Conservation (phyloP, 1,140 invertebrate species). For the Stegodyphus mimosarum region DNA sequence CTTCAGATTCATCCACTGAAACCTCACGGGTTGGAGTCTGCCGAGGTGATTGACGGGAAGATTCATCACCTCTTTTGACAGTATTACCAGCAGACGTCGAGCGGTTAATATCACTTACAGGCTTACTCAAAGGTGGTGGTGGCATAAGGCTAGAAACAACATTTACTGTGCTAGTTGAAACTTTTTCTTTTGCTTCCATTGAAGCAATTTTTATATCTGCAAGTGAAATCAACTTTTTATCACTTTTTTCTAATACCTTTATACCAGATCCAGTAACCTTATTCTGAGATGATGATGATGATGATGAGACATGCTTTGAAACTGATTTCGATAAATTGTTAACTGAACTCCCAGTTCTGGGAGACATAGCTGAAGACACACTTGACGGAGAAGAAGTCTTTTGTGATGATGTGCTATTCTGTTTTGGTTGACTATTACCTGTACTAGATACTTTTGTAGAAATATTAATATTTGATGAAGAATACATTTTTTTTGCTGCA, state of each 20-base stretch:
- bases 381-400: slow-evolving; percentile 49
- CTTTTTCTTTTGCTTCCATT: slow-evolving; percentile 38
- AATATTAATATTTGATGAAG: slow-evolving; percentile 13
- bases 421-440: slow-evolving; percentile 28
- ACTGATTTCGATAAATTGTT: slow-evolving; percentile 39
- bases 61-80: slow-evolving; percentile 44
- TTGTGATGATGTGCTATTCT: slow-evolving; percentile 24
- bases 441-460: slow-evolving; percentile 15
- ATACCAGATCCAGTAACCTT: slow-evolving; percentile 24
- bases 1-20: slow-evolving; percentile 30
- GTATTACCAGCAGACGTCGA: slow-evolving; percentile 19
- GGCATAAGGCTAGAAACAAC: slow-evolving; percentile 53
- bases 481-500: slow-evolving; percentile 26
- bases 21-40: slow-evolving; percentile 44
- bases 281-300: slow-evolving; percentile 23
- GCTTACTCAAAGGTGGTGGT: slow-evolving; percentile 45
- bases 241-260: slow-evolving; percentile 46
- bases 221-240: slow-evolving; percentile 21
- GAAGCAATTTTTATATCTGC: slow-evolving; percentile 30
- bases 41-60: slow-evolving; percentile 51
- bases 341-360: slow-evolving; percentile 38
- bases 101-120: slow-evolving; percentile 12
- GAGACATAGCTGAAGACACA: slow-evolving; percentile 35
- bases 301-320: slow-evolving; percentile 49
- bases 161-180: slow-evolving; percentile 23